Conservation (phyloP, 1,140 invertebrate genomes). For the Chlorops oryzae region DNA sequence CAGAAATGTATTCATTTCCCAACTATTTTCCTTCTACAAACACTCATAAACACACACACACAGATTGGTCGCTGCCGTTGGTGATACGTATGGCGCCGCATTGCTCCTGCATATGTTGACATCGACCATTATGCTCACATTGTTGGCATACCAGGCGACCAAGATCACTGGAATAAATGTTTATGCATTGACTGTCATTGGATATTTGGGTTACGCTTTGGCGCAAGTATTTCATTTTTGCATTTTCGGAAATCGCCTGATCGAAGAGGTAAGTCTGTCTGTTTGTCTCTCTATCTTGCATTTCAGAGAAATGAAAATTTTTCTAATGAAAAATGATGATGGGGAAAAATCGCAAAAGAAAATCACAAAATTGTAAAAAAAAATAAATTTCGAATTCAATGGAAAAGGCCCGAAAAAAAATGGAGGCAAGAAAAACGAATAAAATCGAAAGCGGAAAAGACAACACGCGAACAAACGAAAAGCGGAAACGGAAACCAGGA, state of each 20-base stretch:
- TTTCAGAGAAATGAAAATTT: no score
- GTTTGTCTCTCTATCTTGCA: no score
- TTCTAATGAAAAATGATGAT: no score
- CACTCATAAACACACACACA: no score
- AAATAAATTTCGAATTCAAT: no score
- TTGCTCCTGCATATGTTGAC: conserved; percentile 76
- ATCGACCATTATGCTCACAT: conserved; percentile 72
- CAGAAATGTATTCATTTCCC: background rate
- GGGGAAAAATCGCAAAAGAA: no score
- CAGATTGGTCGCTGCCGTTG: conserved; percentile 70
- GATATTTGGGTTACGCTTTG: conserved; percentile 70
- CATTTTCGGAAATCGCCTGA: conserved; percentile 75
- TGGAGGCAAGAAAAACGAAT: no score
- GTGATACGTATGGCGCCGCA: conserved; percentile 73
- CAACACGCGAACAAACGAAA: no score
- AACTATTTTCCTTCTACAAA: background rate
- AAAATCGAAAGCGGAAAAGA: no score
- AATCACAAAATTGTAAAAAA: no score
- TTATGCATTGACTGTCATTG: conserved; percentile 68
- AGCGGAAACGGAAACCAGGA: no score
- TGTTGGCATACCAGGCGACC: conserved; percentile 77
- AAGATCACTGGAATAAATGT: conserved; percentile 70
- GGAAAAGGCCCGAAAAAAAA: no score
- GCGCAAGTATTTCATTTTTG: conserved; percentile 80
- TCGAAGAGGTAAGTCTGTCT: conserved; percentile 68